Percentiles rank a stretch among this genome's conserved stretches.
phyloP scores from a whole-genome alignment of 1,140 invertebrate species.

The Papilio polytes region DNA sequence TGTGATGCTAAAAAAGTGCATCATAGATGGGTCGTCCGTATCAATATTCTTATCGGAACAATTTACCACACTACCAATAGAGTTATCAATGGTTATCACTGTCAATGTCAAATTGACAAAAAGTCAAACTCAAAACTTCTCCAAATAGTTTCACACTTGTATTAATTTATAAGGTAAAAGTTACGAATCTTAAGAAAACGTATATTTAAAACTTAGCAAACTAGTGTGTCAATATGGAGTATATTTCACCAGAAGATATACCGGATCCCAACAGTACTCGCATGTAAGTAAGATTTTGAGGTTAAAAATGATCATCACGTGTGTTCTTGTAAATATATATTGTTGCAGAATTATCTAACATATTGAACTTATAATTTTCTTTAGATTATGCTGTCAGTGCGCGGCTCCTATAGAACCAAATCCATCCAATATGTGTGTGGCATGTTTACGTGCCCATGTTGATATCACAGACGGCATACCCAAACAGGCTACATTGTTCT shows the following conservation, averaged over 20 bases:
- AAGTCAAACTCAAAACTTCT: not conserved
- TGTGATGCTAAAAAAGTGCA: not conserved
- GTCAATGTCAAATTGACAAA: not conserved
- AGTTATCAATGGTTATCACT: not conserved
- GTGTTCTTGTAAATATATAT: not conserved
- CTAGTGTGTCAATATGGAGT: constrained; percentile 57
- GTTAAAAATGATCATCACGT: constrained; percentile 40
- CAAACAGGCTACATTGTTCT: constrained; percentile 95
- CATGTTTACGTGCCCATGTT: constrained; percentile 94
- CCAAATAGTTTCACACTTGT: not conserved
- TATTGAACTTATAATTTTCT: constrained; percentile 51
- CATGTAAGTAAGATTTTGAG: constrained; percentile 65
- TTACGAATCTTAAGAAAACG: not conserved
- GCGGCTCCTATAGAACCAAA: constrained; percentile 95
- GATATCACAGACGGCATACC: constrained; percentile 99
- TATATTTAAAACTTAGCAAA: not conserved
- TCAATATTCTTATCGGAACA: not conserved
- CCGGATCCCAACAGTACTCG: constrained; percentile 54
- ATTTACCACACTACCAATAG: not conserved
- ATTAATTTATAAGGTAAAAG: not conserved
- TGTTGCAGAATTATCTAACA: not conserved
- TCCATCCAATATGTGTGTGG: constrained; percentile 98
- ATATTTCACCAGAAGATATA: constrained; percentile 65
- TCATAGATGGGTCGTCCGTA: not conserved
- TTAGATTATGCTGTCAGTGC: constrained; percentile 92